These are phyloP conservation scores for Xylota segnis DNA, from an alignment of 2,888 invertebrate genomes.

Conservation along the genomic window DNA sequence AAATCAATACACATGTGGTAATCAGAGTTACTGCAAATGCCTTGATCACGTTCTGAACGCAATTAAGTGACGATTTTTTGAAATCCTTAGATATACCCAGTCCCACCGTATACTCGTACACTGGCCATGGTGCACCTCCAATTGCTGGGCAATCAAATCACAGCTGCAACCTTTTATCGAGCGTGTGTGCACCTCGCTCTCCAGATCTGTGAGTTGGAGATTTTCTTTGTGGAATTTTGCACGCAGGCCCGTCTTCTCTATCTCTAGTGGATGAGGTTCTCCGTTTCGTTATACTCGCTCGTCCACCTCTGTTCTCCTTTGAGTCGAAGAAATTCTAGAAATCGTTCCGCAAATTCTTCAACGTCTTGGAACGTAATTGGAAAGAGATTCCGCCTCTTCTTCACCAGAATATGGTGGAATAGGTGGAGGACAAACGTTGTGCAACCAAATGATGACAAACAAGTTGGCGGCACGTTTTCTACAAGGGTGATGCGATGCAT, in stretches of 20 bases:
- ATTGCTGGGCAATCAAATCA: conserved; percentile 45
- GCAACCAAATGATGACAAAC: conserved; percentile 67
- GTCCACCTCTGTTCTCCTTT: conserved; percentile 24
- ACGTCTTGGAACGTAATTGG: conserved; percentile 62
- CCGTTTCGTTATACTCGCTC: conserved; percentile 37
- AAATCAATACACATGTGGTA: conserved; percentile 45
- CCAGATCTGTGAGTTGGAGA: neutral
- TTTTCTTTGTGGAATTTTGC: conserved; percentile 34
- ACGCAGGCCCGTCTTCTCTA: conserved; percentile 15
- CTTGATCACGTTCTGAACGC: conserved; percentile 46
- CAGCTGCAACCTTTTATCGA: conserved; percentile 47
- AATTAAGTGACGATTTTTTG: conserved; percentile 55
- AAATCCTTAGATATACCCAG: conserved; percentile 32
- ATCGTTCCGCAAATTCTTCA: conserved; percentile 61
- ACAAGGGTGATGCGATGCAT: conserved; percentile 55
- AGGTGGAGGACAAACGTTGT: conserved; percentile 43
- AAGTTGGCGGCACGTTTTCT: conserved; percentile 70
- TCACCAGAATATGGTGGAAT: conserved; percentile 9
- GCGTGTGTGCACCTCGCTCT: conserved; percentile 12
- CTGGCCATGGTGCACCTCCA: conserved; percentile 12
- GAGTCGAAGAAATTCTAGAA: conserved; percentile 62
- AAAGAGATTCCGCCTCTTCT: conserved; percentile 53
- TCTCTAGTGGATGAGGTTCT: conserved; percentile 11
- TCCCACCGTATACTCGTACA: neutral
- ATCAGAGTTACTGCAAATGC: conserved; percentile 37